Evolutionary conservation across 92 coral and sea anemone genomes (phyloP).

Genomic region (Isaurus tuberculatus): DNA sequence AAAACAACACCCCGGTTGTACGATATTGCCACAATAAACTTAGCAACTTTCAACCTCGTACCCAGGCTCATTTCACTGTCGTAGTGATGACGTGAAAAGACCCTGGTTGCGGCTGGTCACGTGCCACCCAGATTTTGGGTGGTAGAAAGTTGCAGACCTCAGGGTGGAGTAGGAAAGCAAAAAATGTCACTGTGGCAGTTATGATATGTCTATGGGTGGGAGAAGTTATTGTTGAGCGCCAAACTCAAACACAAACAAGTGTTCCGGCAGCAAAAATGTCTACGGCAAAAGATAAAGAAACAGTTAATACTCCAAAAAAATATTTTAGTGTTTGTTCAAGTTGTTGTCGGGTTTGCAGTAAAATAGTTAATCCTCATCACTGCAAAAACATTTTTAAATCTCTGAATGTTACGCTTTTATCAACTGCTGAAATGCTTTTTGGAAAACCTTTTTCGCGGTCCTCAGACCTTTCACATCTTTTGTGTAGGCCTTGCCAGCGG

Average conservation of each 20-base stretch:
- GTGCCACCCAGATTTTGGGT: conserved; percentile 13
- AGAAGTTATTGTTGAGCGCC: conserved; percentile 10
- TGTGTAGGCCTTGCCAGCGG: conserved; percentile 11
- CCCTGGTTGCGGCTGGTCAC: conserved; percentile 34
- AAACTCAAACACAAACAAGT: not conserved
- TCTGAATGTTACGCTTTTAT: not conserved
- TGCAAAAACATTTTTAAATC: conserved; percentile 18
- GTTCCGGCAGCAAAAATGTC: not conserved
- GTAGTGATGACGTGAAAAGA: not conserved
- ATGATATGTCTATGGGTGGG: conserved; percentile 9
- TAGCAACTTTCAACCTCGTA: conserved; percentile 44
- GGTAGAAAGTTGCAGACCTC: conserved; percentile 15
- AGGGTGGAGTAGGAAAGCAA: conserved; percentile 14
- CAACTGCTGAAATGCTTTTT: conserved; percentile 1
- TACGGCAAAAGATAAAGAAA: too few relatives aligned
- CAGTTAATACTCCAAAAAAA: conserved; percentile 7
- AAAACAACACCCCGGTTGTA: too few relatives aligned
- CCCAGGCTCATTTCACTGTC: not conserved
- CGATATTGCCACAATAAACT: too few relatives aligned
- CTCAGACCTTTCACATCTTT: conserved; percentile 14
- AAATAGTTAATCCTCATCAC: not conserved
- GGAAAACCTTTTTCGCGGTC: not conserved
- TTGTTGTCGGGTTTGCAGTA: conserved; percentile 20
- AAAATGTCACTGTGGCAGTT: conserved; percentile 9
- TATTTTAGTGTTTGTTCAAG: conserved; percentile 3